Evolutionary conservation across 2,888 invertebrate genomes (phyloP).

Genomic region (Meteorus colon): DNA sequence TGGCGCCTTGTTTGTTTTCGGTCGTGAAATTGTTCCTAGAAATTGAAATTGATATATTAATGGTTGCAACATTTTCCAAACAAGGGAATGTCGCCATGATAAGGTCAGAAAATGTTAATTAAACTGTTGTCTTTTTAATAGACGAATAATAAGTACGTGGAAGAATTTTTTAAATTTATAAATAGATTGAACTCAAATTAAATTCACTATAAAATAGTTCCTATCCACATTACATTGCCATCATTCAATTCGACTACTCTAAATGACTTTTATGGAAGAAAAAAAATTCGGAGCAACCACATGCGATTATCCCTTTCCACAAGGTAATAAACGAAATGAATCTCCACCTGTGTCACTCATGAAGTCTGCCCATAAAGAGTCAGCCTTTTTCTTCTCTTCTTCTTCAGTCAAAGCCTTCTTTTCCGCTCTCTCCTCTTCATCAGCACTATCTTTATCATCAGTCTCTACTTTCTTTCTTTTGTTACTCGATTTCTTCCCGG

Average conservation of each 20-base stretch:
- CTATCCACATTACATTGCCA: no score
- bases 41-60: neutral
- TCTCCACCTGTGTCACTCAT: constrained; percentile 80
- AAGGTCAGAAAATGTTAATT: no score
- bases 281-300: neutral
- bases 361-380: constrained; percentile 87
- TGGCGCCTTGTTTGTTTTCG: constrained; percentile 54
- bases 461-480: constrained; percentile 42
- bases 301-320: neutral
- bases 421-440: constrained; percentile 62
- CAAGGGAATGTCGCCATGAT: neutral
- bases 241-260: no score
- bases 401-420: constrained; percentile 74
- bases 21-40: constrained; percentile 42
- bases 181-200: no score
- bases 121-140: no score
- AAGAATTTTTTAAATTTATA: no score
- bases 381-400: constrained; percentile 82
- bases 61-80: constrained; percentile 6
- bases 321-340: neutral
- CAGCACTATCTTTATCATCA: constrained; percentile 52
- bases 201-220: no score
- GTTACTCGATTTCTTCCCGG: constrained; percentile 34
- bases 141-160: no score
- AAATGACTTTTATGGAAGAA: no score